Evolutionary conservation across 2,113 vertebrate genomes (phyloP), one percentile per base, ranked within the genome.

Genomic region (Bambusicola thoracicus): DNA sequence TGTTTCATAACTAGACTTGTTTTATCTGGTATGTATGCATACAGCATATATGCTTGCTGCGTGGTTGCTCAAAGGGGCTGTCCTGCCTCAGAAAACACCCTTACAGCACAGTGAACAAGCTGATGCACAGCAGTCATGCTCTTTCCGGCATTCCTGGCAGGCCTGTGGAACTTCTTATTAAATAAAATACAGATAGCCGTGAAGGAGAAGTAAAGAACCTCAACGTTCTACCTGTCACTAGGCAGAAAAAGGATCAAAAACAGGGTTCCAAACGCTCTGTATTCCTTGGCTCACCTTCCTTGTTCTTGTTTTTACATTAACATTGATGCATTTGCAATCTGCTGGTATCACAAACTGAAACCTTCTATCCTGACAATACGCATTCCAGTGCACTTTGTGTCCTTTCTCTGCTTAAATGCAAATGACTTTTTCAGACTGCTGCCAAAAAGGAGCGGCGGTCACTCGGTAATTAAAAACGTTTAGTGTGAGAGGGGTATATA

Each of bases 1-100:
- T 74, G 85, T 87, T 95, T 92, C 59, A 18, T 46, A 91, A 93
- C 58, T 53, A 25, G 76, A 85, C 34, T 67, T 43, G 29, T 74
- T 91, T 77, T 66, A 73, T 51, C 75, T 62, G 61, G 16, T 55
- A 27, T 10, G 55, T 18, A 40, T 22, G 46, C 59, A 65, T 68
- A 61, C 2, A 91, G 48, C 2, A 0, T n/a, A 82, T 27, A 34
- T 18, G 40, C 53, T 84, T 81, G 75, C 30, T 86, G n/a, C 8
- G 21, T 0, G 4, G 59, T 27, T 80, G 75, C 63, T 95, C 66
- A 62, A 53, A 76, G 29, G 58, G 44, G 48, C 81, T 77, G 61
- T 46, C 68, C 66, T 70, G 73, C 59, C 61, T 75, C 58, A 48
- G 55, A n/a, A 41, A 80, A 51, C 32, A 59, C 40, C 41, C 55